Evolutionary conservation across 2,888 invertebrate genomes (phyloP).

Genomic region (Unio delphinus): DNA sequence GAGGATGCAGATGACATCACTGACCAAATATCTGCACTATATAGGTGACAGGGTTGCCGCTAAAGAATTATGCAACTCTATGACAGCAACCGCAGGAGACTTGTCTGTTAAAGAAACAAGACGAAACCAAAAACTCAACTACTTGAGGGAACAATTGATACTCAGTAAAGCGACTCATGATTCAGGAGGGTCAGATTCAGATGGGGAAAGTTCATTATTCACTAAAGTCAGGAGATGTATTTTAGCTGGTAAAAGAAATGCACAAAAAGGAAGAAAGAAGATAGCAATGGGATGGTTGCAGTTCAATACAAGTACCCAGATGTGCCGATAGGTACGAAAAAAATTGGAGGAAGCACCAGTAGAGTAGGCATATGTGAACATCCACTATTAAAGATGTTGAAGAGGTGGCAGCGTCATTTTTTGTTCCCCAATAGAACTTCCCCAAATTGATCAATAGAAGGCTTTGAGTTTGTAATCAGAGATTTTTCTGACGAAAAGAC

Average conservation of each 20-base stretch:
- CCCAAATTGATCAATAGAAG: not conserved
- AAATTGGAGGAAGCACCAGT: not conserved
- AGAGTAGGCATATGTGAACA: not conserved
- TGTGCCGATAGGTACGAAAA: slow-evolving; percentile 1
- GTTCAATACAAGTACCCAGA: not conserved
- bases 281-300: slow-evolving; percentile 8
- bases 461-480: not conserved
- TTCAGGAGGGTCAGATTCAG: too few relatives aligned
- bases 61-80: too few relatives aligned
- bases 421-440: not conserved
- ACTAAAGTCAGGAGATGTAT: too few relatives aligned
- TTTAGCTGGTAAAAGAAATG: not conserved
- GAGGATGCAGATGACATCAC: too few relatives aligned
- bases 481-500: not conserved
- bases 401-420: not conserved
- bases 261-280: not conserved
- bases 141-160: too few relatives aligned
- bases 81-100: too few relatives aligned
- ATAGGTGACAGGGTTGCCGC: too few relatives aligned
- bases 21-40: too few relatives aligned
- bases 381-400: not conserved
- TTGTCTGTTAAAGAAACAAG: too few relatives aligned
- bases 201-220: too few relatives aligned
- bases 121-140: too few relatives aligned
- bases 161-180: too few relatives aligned